Conservation (phyloP, 2,797 vertebrate genomes). For the Tiaroga cobitis region DNA sequence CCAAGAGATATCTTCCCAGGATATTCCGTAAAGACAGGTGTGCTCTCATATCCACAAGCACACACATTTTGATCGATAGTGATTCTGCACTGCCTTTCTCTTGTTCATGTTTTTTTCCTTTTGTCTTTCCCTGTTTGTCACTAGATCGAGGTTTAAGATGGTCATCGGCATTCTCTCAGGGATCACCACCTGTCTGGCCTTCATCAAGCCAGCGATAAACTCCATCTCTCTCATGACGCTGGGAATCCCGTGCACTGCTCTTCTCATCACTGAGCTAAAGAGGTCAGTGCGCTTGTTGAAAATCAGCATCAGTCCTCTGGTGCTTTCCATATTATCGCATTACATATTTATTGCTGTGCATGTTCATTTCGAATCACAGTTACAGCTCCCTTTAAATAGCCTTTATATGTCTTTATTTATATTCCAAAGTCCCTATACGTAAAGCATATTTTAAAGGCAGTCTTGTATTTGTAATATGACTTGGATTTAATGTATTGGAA, state of each 20-base stretch:
- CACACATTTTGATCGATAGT: neutral
- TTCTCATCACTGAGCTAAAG: constrained; percentile 92
- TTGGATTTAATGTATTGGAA: neutral
- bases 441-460: neutral
- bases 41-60: constrained; percentile 31
- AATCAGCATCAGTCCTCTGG: neutral
- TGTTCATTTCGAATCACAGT: constrained; percentile 7
- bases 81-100: neutral
- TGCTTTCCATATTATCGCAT: neutral
- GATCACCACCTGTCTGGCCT: constrained; percentile 91
- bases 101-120: neutral
- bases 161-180: constrained; percentile 91
- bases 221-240: constrained; percentile 94
- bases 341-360: constrained; percentile 39
- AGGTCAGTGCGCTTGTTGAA: constrained; percentile 78
- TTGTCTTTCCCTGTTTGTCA: neutral
- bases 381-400: neutral
- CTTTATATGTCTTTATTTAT: neutral
- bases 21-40: constrained; percentile 94
- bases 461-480: neutral
- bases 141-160: constrained; percentile 94
- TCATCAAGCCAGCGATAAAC: constrained; percentile 95
- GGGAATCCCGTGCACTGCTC: constrained; percentile 90
- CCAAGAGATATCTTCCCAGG: constrained; percentile 92
- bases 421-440: neutral